A percentile compares a stretch with the other conserved stretches of the same genome.
These are phyloP conservation scores for Tinea semifulvella DNA, from an alignment of 2,888 invertebrate species.

Conservation along the genomic window DNA sequence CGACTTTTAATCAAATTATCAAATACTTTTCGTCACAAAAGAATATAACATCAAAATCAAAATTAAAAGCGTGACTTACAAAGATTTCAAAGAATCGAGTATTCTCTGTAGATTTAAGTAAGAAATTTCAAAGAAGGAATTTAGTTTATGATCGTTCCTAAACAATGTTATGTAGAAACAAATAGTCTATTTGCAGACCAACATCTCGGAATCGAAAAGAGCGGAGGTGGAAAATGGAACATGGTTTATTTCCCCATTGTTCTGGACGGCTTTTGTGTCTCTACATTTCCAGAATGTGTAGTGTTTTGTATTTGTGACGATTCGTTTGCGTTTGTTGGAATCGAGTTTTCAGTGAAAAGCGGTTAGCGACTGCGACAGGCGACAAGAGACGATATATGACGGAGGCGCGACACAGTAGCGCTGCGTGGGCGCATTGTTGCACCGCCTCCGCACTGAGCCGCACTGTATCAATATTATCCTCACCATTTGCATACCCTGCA, in stretches of 20 bases:
- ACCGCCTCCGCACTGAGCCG: slow-evolving; percentile 2
- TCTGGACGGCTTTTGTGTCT: slow-evolving; percentile 37
- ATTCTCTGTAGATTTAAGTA: not conserved
- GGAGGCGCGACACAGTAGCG: slow-evolving; percentile 26
- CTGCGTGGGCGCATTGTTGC: slow-evolving; percentile 30
- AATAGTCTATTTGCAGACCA: slow-evolving; percentile 27
- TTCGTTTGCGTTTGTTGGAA: slow-evolving; percentile 22
- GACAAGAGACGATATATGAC: slow-evolving; percentile 36
- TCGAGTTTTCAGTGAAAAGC: slow-evolving; percentile 34
- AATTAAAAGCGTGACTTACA: not conserved
- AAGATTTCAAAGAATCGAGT: not conserved
- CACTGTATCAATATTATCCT: slow-evolving; percentile 6
- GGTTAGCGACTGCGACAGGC: slow-evolving; percentile 19
- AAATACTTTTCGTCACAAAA: slow-evolving; percentile 20
- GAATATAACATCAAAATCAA: not conserved
- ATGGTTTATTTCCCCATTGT: slow-evolving; percentile 58
- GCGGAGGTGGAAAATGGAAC: slow-evolving; percentile 42
- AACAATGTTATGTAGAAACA: slow-evolving; percentile 25
- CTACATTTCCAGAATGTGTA: slow-evolving; percentile 25
- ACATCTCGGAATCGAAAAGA: slow-evolving; percentile 30
- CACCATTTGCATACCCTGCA: slow-evolving; percentile 16
- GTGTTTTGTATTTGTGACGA: slow-evolving; percentile 26
- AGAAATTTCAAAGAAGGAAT: not conserved
- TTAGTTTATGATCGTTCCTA: slow-evolving; percentile 2
- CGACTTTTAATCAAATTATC: slow-evolving; percentile 49